Percentiles rank a stretch among this genome's conserved stretches.
phyloP scores from a whole-genome alignment of 2,888 invertebrate genomes.

The Dinocampus coccinellae region DNA sequence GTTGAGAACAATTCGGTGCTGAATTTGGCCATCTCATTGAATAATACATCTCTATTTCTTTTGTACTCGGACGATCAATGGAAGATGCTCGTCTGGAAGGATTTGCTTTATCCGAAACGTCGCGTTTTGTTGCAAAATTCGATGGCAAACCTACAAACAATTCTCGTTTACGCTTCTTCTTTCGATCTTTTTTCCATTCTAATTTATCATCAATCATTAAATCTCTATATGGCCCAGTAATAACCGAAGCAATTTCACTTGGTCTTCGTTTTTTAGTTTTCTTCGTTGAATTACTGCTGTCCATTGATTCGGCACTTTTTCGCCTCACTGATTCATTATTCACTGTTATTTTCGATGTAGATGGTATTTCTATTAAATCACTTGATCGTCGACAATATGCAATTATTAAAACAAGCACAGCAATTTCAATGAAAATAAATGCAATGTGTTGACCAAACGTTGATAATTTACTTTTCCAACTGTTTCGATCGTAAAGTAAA shows the following conservation, averaged over 20 bases:
- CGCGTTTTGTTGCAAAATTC: constrained; percentile 42
- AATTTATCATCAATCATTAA: constrained; percentile 72
- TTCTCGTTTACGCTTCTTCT: constrained; percentile 70
- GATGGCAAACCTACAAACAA: constrained; percentile 37
- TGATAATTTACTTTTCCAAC: constrained; percentile 75
- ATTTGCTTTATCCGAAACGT: constrained; percentile 35
- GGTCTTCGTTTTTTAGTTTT: constrained; percentile 77
- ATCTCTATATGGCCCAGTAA: constrained; percentile 73
- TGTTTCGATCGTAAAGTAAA: constrained; percentile 75
- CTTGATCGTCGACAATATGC: constrained; percentile 69
- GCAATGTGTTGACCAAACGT: constrained; percentile 72
- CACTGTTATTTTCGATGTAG: constrained; percentile 53
- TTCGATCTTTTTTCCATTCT: constrained; percentile 61
- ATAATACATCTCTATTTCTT: constrained; percentile 35
- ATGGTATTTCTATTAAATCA: constrained; percentile 64
- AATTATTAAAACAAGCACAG: constrained; percentile 71
- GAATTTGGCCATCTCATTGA: constrained; percentile 51
- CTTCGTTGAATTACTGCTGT: constrained; percentile 51
- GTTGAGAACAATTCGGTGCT: constrained; percentile 48
- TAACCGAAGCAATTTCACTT: constrained; percentile 74
- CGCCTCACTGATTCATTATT: constrained; percentile 49
- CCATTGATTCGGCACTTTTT: constrained; percentile 42
- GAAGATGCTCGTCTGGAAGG: constrained; percentile 57
- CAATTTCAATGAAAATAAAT: constrained; percentile 71
- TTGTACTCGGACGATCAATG: constrained; percentile 49